Evolutionary conservation across 2,113 vertebrate species (phyloP).

Genomic region (Bettongia penicillata): DNA sequence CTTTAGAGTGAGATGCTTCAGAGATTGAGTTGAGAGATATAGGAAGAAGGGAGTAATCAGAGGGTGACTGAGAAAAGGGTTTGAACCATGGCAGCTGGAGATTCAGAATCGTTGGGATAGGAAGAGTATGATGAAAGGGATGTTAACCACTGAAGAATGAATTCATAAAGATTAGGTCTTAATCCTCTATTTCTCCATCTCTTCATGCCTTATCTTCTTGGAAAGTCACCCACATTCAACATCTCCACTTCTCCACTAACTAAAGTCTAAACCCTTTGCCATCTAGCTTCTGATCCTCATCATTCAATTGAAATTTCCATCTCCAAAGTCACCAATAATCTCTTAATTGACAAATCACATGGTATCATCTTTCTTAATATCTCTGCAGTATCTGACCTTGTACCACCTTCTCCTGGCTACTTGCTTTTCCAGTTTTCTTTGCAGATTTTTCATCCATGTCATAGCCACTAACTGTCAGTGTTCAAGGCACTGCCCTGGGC

Average conservation of each 20-base stretch:
- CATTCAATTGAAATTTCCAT: background rate
- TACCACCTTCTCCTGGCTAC: too few relatives aligned
- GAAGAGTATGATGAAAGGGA: too few relatives aligned
- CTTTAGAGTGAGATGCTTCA: background rate
- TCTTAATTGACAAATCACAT: background rate
- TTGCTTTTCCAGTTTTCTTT: background rate
- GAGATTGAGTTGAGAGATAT: too few relatives aligned
- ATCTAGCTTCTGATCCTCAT: background rate
- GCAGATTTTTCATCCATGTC: background rate
- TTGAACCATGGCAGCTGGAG: too few relatives aligned
- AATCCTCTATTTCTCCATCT: background rate
- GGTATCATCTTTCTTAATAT: too few relatives aligned
- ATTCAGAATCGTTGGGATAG: background rate
- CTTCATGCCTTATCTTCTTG: background rate
- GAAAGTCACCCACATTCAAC: background rate
- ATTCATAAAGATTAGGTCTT: background rate
- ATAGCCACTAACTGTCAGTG: too few relatives aligned
- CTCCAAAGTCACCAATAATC: background rate
- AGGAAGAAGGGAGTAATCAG: too few relatives aligned
- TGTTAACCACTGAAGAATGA: background rate
- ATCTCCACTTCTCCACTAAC: background rate
- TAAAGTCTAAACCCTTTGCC: background rate
- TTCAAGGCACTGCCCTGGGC: background rate
- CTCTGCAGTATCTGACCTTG: too few relatives aligned
- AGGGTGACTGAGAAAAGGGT: too few relatives aligned